Percentiles rank a stretch among this genome's conserved stretches.
These are phyloP conservation scores for human DNA, from an alignment of 2,113 vertebrate species.

Conservation along the genomic window DNA sequence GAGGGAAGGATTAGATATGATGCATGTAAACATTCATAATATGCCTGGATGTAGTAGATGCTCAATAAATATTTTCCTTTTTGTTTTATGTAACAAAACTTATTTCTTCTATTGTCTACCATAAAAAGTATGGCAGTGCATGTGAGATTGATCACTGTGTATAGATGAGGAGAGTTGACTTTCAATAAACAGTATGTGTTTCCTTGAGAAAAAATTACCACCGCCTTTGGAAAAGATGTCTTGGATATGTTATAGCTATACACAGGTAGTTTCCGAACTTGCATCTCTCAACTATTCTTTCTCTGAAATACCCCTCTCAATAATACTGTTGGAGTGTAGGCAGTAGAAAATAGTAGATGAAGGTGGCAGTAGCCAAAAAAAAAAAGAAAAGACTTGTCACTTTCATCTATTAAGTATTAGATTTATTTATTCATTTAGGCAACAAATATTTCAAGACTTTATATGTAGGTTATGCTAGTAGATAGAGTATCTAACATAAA, in stretches of 20 bases:
- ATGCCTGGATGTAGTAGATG: conserved; percentile 1
- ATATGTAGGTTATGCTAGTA: neutral
- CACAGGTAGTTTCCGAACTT: neutral
- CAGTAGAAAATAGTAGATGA: neutral
- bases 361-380: neutral
- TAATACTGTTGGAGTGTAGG: neutral
- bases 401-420: neutral
- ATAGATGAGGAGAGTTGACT: neutral
- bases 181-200: neutral
- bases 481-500: neutral
- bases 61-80: conserved; percentile 27
- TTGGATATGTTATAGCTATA: neutral
- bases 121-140: neutral
- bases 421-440: conserved; percentile 26
- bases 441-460: conserved; percentile 3
- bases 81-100: neutral
- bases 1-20: neutral
- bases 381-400: neutral
- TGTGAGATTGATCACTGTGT: neutral
- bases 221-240: neutral
- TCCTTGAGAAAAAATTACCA: neutral
- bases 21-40: neutral
- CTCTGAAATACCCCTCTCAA: neutral
- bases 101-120: neutral
- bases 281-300: neutral